phyloP scores from a whole-genome alignment of 2,888 invertebrate species.

The Bibio marci region DNA sequence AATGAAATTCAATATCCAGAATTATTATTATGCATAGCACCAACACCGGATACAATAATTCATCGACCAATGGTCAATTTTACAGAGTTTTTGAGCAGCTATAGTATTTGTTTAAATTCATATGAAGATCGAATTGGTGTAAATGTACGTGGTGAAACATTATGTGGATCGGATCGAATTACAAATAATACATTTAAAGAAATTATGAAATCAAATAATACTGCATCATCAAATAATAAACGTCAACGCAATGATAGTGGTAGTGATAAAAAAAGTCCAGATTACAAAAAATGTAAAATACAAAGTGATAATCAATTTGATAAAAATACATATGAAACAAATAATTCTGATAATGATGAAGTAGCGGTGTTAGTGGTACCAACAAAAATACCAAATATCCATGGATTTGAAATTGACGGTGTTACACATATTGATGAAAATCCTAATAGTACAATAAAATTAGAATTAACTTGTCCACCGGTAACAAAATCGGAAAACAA shows the following conservation, averaged over 20 bases:
- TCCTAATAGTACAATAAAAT: too few species aligned
- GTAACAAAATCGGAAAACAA: too few species aligned
- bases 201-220: conserved; percentile 13
- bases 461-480: too few species aligned
- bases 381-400: neutral
- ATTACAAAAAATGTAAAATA: conserved; percentile 31
- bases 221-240: conserved; percentile 12
- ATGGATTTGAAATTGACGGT: neutral
- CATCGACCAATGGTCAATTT: conserved; percentile 56
- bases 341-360: neutral
- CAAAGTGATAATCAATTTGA: conserved; percentile 7
- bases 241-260: conserved; percentile 42
- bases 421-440: neutral
- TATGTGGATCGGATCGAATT: conserved; percentile 18
- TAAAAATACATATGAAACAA: neutral
- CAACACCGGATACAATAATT: conserved; percentile 43
- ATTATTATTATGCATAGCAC: conserved; percentile 26
- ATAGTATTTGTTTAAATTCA: conserved; percentile 59
- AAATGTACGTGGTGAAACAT: conserved; percentile 31
- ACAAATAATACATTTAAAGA: too few species aligned
- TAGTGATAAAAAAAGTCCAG: conserved; percentile 32
- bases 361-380: neutral
- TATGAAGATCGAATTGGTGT: conserved; percentile 55
- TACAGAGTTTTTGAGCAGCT: conserved; percentile 58
- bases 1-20: conserved; percentile 10